A percentile compares a stretch with the other conserved stretches of the same genome.
phyloP scores from a whole-genome alignment of 2,888 invertebrate species.

The Melipona bicolor region DNA sequence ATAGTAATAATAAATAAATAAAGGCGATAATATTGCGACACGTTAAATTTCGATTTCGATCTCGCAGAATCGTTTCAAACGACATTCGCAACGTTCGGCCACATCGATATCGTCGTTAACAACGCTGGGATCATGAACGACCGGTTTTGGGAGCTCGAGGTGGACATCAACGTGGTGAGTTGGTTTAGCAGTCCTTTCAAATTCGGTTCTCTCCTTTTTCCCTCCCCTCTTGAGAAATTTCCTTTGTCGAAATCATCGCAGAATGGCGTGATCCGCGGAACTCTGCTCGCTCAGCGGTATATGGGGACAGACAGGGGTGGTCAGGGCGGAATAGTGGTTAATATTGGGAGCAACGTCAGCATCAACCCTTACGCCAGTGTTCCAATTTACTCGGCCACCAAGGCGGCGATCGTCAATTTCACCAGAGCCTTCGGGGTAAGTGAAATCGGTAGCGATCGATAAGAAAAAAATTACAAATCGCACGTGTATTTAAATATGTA shows the following conservation, averaged over 20 bases:
- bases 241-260: slow-evolving; percentile 74
- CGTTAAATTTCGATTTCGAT: slow-evolving; percentile 14
- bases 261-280: slow-evolving; percentile 92
- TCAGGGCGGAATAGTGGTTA: slow-evolving; percentile 90
- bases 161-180: slow-evolving; percentile 91
- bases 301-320: slow-evolving; percentile 92
- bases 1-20: too few relatives aligned
- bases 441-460: neutral
- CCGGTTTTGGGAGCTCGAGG: slow-evolving; percentile 90
- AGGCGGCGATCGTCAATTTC: slow-evolving; percentile 90
- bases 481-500: too few relatives aligned
- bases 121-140: slow-evolving; percentile 93
- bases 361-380: slow-evolving; percentile 89
- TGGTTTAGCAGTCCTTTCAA: neutral
- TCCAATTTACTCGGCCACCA: slow-evolving; percentile 91
- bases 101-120: slow-evolving; percentile 91
- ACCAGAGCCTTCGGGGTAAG: slow-evolving; percentile 90
- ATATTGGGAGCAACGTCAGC: slow-evolving; percentile 90
- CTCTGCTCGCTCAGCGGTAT: slow-evolving; percentile 90
- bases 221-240: neutral
- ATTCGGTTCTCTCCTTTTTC: too few relatives aligned
- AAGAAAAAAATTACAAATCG: neutral
- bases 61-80: slow-evolving; percentile 90
- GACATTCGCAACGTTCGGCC: slow-evolving; percentile 89
- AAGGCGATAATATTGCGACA: too few relatives aligned